A percentile compares a stretch with the other conserved stretches of the same genome.
Conservation (phyloP, 37 sponge, comb jelly and placozoan genomes). For the Cliona cf. orientalis region DNA sequence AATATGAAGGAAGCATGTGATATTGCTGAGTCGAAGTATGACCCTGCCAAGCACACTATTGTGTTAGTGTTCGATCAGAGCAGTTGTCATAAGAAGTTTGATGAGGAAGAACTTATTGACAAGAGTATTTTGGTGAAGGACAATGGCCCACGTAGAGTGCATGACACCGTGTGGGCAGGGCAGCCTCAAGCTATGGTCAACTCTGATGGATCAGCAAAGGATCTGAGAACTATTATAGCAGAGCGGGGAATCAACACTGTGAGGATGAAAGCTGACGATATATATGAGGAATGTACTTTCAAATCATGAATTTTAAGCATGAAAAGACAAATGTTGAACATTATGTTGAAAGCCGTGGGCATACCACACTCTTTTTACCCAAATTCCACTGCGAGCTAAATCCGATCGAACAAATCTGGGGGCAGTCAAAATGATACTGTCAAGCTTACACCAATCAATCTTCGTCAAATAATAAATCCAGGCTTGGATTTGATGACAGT, state of each 20-base stretch:
- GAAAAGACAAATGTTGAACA: too few species aligned
- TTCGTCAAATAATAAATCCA: neutral
- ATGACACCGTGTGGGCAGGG: slow-evolving; percentile 5
- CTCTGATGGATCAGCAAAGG: neutral
- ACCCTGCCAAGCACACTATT: neutral
- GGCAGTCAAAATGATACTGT: neutral
- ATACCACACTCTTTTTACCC: too few species aligned
- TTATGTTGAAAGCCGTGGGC: too few species aligned
- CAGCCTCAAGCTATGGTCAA: neutral
- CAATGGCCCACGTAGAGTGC: neutral
- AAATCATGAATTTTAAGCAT: too few species aligned
- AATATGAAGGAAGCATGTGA: neutral
- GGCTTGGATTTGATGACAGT: neutral
- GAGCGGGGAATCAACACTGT: slow-evolving; percentile 1
- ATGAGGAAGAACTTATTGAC: neutral
- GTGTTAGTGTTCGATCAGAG: neutral
- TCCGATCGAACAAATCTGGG: slow-evolving; percentile 5
- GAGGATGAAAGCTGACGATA: neutral
- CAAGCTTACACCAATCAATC: neutral
- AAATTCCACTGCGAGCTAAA: too few species aligned
- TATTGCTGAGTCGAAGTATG: slow-evolving; percentile 1
- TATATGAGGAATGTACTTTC: neutral
- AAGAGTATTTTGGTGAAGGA: neutral
- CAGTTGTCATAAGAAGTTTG: slow-evolving; percentile 6
- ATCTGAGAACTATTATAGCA: neutral